phyloP scores from a whole-genome alignment of 2,888 invertebrate species.

The Gastrophysa polygoni region DNA sequence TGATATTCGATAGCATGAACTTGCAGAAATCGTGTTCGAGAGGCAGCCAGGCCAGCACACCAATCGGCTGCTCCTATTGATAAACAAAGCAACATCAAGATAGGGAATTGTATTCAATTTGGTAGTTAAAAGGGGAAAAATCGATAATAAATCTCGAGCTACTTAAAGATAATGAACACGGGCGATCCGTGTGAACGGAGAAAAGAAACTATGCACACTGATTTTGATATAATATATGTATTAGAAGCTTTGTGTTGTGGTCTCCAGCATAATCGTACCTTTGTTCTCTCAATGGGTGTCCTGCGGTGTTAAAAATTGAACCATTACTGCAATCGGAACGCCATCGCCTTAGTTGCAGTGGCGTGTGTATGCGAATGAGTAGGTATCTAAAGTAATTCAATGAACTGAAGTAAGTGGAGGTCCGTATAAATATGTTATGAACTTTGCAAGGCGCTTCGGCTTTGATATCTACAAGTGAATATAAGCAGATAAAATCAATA shows the following conservation, averaged over 20 bases:
- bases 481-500: too few species aligned
- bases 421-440: too few species aligned
- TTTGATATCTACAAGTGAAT: too few species aligned
- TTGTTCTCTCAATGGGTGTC: slow-evolving; percentile 58
- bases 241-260: slow-evolving; percentile 56
- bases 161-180: slow-evolving; percentile 46
- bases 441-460: too few species aligned
- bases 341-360: slow-evolving; percentile 39
- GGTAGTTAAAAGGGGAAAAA: slow-evolving; percentile 42
- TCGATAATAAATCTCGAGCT: slow-evolving; percentile 49
- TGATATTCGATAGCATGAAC: slow-evolving; percentile 16
- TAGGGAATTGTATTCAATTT: slow-evolving; percentile 35
- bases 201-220: slow-evolving; percentile 55
- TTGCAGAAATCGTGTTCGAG: slow-evolving; percentile 19
- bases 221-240: slow-evolving; percentile 58
- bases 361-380: not conserved
- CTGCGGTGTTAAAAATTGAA: slow-evolving; percentile 60
- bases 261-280: slow-evolving; percentile 54
- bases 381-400: too few species aligned
- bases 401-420: too few species aligned
- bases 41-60: slow-evolving; percentile 7
- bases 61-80: slow-evolving; percentile 13
- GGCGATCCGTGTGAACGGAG: slow-evolving; percentile 49
- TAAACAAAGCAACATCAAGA: slow-evolving; percentile 22
- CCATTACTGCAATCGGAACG: slow-evolving; percentile 57